A percentile compares a stretch with the other conserved stretches of the same genome.
phyloP scores from a whole-genome alignment of 1,140 invertebrate genomes.

The Eufriesea mexicana region DNA sequence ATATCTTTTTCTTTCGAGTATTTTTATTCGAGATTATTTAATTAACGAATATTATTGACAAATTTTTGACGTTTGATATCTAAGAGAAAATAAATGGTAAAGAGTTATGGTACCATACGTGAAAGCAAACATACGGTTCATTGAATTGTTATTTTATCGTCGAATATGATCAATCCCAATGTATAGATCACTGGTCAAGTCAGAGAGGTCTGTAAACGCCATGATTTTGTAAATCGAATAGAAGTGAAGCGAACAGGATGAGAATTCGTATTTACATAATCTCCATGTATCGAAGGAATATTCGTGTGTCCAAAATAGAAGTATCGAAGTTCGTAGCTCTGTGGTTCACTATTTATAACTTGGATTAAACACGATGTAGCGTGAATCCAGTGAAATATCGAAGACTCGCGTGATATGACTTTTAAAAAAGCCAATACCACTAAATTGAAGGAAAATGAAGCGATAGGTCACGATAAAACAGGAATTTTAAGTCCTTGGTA shows the following conservation, averaged over 20 bases:
- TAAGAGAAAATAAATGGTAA: too few species aligned
- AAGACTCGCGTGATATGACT: background rate
- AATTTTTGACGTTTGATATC: too few species aligned
- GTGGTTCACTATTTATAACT: conserved; percentile 55
- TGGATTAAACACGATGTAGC: conserved; percentile 53
- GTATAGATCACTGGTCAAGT: too few species aligned
- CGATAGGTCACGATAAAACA: background rate
- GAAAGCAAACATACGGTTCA: too few species aligned
- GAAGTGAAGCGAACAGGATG: background rate
- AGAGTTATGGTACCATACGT: too few species aligned
- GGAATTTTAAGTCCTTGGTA: background rate
- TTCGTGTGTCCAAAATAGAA: conserved; percentile 54
- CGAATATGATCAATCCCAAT: too few species aligned
- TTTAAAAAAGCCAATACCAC: background rate
- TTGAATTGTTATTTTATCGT: too few species aligned
- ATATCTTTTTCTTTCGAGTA: too few species aligned
- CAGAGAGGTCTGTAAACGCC: too few species aligned
- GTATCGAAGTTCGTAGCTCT: conserved; percentile 34
- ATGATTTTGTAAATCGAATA: background rate
- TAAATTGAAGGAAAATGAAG: background rate
- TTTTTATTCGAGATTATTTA: too few species aligned
- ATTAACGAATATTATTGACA: too few species aligned
- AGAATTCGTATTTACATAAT: conserved; percentile 26
- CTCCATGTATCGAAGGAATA: conserved; percentile 53
- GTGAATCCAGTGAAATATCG: conserved; percentile 31